A percentile compares a stretch with the other conserved stretches of the same genome.
Conservation (phyloP, 2,113 vertebrate genomes). For the Glaucomys volans region DNA sequence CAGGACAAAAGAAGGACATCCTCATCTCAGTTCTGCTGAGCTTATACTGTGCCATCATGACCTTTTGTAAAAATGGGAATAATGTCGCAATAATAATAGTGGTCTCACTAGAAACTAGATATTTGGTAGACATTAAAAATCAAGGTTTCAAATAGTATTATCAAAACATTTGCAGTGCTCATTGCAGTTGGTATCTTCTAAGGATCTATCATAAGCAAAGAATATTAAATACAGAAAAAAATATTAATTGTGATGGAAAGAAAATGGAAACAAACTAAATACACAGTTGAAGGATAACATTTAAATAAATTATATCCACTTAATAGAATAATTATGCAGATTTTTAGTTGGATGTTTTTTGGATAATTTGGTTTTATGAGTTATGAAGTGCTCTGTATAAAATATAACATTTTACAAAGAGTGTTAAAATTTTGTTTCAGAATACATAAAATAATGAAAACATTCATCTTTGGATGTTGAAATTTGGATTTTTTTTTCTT, state of each 20-base stretch:
- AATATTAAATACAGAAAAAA: not conserved
- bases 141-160: not conserved
- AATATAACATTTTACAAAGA: constrained; percentile 1
- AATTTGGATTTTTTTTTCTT: constrained; percentile 7
- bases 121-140: constrained; percentile 3
- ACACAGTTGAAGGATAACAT: not conserved
- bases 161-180: not conserved
- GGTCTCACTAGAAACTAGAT: not conserved
- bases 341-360: not conserved
- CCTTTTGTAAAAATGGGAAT: not conserved
- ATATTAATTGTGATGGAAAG: not conserved
- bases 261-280: not conserved
- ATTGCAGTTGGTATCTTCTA: not conserved
- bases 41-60: not conserved
- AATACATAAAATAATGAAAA: not conserved
- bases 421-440: not conserved
- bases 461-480: not conserved
- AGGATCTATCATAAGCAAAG: not conserved
- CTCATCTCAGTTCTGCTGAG: not conserved
- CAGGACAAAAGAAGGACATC: not conserved
- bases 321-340: not conserved
- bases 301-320: constrained; percentile 31
- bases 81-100: not conserved
- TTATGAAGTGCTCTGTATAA: not conserved
- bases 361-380: not conserved